Evolutionary conservation across 2,888 invertebrate species (phyloP).

Genomic region (Bellardia pandia): DNA sequence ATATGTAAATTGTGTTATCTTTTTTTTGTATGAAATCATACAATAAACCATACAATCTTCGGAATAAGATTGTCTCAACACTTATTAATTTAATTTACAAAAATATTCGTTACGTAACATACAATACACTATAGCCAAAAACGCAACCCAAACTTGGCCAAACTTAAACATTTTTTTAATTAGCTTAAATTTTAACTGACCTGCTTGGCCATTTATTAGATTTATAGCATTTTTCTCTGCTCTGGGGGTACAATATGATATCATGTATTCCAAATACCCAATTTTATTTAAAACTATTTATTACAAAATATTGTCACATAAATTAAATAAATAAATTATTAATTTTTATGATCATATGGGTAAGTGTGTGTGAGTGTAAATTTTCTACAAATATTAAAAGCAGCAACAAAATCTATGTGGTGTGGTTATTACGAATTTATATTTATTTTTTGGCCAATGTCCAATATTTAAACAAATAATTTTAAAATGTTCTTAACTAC

Average conservation of each 20-base stretch:
- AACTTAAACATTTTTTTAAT: not conserved
- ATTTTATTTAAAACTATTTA: conserved; percentile 25
- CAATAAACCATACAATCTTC: too few species aligned
- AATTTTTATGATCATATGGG: not conserved
- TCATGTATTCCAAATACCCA: conserved; percentile 8
- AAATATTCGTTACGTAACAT: not conserved
- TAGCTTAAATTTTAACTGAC: not conserved
- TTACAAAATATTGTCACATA: conserved; percentile 42
- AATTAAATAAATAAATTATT: conserved; percentile 25
- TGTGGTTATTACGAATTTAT: conserved; percentile 45
- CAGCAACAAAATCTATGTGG: conserved; percentile 13
- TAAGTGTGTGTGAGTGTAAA: not conserved
- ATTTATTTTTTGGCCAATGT: conserved; percentile 56
- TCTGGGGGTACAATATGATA: not conserved
- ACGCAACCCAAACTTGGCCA: not conserved
- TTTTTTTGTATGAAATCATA: too few species aligned
- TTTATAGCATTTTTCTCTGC: not conserved
- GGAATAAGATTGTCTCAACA: too few species aligned
- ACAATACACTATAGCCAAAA: not conserved
- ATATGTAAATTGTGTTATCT: too few species aligned
- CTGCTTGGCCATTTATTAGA: not conserved
- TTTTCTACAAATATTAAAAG: conserved; percentile 9
- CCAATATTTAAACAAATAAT: conserved; percentile 42
- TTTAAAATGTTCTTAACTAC: not conserved
- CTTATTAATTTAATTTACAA: too few species aligned